Evolutionary conservation across 2,888 invertebrate species (phyloP).

Genomic region (Idaea dimidiata): DNA sequence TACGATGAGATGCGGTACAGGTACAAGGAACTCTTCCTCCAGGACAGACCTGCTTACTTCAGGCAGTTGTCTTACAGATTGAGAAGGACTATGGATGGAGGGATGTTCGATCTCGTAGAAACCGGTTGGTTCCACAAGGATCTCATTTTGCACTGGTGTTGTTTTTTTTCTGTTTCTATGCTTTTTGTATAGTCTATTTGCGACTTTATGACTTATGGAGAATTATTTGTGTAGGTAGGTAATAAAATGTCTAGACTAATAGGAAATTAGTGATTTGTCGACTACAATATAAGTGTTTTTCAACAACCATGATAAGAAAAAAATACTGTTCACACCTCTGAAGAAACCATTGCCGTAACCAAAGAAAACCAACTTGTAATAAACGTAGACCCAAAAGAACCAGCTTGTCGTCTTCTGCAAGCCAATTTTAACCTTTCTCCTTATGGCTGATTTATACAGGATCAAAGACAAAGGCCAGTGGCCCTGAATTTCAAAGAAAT

Average conservation of each 20-base stretch:
- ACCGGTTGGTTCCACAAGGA: constrained; percentile 25
- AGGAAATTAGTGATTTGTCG: no score
- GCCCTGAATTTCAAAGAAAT: no score
- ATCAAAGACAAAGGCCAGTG: no score
- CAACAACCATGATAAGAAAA: no score
- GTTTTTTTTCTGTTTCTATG: constrained; percentile 22
- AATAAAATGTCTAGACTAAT: neutral
- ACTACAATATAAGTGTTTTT: no score
- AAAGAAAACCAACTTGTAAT: no score
- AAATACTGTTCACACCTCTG: no score
- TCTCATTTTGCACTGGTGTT: constrained; percentile 25
- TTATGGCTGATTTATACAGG: neutral
- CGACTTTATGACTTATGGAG: constrained; percentile 8
- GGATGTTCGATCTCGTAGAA: constrained; percentile 53
- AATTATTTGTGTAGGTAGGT: constrained; percentile 3
- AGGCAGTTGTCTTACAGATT: constrained; percentile 56
- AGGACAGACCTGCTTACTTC: constrained; percentile 61
- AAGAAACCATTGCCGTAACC: no score
- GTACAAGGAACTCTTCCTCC: constrained; percentile 46
- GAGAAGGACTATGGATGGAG: constrained; percentile 64
- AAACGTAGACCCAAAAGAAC: constrained; percentile 1
- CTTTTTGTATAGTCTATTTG: constrained; percentile 9
- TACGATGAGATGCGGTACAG: constrained; percentile 36
- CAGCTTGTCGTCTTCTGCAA: constrained; percentile 53
- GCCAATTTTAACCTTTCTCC: constrained; percentile 38